Evolutionary conservation across 2,797 vertebrate species (phyloP).

Genomic region (Holocentrus rufus): DNA sequence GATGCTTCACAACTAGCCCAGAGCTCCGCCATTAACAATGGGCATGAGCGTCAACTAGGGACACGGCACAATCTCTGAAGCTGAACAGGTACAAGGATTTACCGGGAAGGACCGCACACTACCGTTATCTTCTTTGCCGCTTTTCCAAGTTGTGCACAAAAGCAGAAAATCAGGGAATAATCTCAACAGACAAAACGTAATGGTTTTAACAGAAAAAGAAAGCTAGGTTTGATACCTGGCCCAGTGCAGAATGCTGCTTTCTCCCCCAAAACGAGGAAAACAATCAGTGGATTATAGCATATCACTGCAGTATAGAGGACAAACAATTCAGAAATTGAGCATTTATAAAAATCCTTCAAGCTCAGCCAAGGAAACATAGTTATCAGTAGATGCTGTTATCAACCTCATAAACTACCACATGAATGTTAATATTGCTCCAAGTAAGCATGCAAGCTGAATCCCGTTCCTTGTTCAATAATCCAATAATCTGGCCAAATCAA

Average conservation of each 20-base stretch:
- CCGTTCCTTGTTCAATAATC: not conserved
- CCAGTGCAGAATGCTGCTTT: not conserved
- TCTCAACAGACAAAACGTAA: too few species aligned
- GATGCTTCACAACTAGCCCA: constrained; percentile 2
- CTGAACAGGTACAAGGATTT: constrained; percentile 4
- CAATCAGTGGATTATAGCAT: constrained; percentile 42
- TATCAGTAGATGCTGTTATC: not conserved
- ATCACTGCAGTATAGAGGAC: not conserved
- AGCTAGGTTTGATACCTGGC: not conserved
- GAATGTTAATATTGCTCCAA: not conserved
- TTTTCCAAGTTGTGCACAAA: not conserved
- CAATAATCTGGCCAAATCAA: too few species aligned
- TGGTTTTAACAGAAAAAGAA: constrained; percentile 9
- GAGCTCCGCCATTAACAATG: constrained; percentile 18
- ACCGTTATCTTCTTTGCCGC: not conserved
- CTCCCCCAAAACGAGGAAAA: constrained; percentile 46
- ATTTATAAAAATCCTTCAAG: not conserved
- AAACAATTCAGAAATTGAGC: not conserved
- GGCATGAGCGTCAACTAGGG: constrained; percentile 3
- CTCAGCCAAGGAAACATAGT: not conserved
- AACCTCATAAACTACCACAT: not conserved
- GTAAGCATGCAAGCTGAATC: not conserved
- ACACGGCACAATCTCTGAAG: not conserved
- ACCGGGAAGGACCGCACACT: constrained; percentile 2
- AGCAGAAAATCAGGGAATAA: constrained; percentile 16